Conservation (phyloP, 1,140 invertebrate genomes). For the Listronotus oregonensis region DNA sequence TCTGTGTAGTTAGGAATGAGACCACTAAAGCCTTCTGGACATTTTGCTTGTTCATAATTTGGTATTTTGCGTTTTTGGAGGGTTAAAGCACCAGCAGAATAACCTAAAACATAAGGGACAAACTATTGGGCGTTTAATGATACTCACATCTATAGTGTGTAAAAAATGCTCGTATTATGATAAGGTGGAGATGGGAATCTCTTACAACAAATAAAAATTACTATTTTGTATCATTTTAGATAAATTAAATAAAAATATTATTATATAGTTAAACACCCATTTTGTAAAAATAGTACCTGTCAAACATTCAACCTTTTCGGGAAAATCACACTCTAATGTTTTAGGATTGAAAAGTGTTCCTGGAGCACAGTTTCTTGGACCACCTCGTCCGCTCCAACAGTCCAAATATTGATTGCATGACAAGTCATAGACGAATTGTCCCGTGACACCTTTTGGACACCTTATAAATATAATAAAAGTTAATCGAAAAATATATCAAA, state of each 20-base stretch:
- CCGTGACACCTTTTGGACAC: conserved; percentile 63
- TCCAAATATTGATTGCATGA: conserved; percentile 73
- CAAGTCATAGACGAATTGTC: conserved; percentile 63
- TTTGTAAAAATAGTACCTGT: conserved; percentile 36
- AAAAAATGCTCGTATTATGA: too few relatives aligned
- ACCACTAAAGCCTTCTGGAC: conserved; percentile 60
- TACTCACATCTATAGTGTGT: too few relatives aligned
- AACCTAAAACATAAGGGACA: conserved; percentile 10
- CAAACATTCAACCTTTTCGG: conserved; percentile 66
- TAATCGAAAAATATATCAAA: too few relatives aligned
- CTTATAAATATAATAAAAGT: background rate
- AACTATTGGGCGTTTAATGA: too few relatives aligned
- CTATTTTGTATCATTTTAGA: too few relatives aligned
- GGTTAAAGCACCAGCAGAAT: conserved; percentile 4
- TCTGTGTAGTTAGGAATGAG: conserved; percentile 65
- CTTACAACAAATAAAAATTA: too few relatives aligned
- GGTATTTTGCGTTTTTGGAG: conserved; percentile 22
- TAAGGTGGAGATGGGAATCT: too few relatives aligned
- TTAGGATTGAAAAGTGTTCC: conserved; percentile 71
- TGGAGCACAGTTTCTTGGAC: conserved; percentile 66
- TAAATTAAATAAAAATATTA: too few relatives aligned
- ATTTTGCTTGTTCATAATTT: conserved; percentile 45
- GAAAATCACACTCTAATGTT: conserved; percentile 67
- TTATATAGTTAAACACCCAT: too few relatives aligned
- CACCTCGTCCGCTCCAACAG: conserved; percentile 66